phyloP scores from a whole-genome alignment of 2,113 vertebrate genomes.

The Brienomyrus brachyistius region DNA sequence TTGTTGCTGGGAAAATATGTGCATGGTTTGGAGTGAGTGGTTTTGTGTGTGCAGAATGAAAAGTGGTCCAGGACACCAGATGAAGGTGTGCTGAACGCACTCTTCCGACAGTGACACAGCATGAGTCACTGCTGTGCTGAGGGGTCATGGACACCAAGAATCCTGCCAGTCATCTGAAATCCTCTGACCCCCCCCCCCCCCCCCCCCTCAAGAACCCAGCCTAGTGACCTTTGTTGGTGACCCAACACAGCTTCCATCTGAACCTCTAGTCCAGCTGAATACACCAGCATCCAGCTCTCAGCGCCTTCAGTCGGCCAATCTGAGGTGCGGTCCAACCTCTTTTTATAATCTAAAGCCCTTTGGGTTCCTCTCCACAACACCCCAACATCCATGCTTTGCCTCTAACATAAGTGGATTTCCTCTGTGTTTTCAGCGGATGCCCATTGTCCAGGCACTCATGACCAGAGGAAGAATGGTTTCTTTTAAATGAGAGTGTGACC shows the following conservation, averaged over 20 bases:
- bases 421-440: conserved; percentile 19
- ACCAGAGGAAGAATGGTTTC: conserved; percentile 23
- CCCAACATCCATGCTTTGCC: not conserved
- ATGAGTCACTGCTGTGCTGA: not conserved
- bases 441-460: conserved; percentile 29
- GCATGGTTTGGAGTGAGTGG: not conserved
- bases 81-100: not conserved
- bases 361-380: not conserved
- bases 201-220: not conserved
- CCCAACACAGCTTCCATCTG: not conserved
- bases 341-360: not conserved
- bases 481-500: conserved; percentile 24
- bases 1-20: not conserved
- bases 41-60: not conserved
- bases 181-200: not conserved
- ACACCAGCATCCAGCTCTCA: not conserved
- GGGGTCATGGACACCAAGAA: not conserved
- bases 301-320: not conserved
- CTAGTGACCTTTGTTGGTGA: not conserved
- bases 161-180: not conserved
- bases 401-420: conserved; percentile 33
- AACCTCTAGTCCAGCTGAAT: not conserved
- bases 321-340: not conserved
- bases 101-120: not conserved
- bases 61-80: not conserved